Evolutionary conservation across 2,888 invertebrate species (phyloP).

Genomic region (Microctonus aethiopoides): DNA sequence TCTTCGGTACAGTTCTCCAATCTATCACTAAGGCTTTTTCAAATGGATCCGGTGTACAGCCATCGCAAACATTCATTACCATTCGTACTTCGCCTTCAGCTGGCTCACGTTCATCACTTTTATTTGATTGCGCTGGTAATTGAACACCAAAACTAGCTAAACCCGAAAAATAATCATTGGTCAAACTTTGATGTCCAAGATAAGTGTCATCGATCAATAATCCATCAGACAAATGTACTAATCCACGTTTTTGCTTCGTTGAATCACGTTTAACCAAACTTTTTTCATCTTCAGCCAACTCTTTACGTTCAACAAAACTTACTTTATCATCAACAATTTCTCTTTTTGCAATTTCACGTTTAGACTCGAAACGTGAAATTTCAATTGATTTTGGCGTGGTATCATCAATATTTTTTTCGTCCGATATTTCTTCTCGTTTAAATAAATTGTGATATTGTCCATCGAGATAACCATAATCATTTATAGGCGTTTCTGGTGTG

Average conservation of each 20-base stretch:
- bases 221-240: constrained; percentile 76
- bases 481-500: constrained; percentile 35
- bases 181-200: constrained; percentile 65
- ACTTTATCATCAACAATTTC: constrained; percentile 46
- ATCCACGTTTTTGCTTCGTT: constrained; percentile 73
- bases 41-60: constrained; percentile 82
- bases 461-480: constrained; percentile 43
- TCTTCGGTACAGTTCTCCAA: constrained; percentile 81
- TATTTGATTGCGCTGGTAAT: constrained; percentile 68
- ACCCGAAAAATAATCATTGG: constrained; percentile 72
- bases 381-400: constrained; percentile 5
- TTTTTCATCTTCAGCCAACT: constrained; percentile 37
- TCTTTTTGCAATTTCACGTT: constrained; percentile 45
- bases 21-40: constrained; percentile 81
- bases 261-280: constrained; percentile 41
- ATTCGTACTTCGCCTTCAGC: constrained; percentile 86
- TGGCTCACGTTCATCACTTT: constrained; percentile 81
- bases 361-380: constrained; percentile 28
- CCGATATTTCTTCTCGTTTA: constrained; percentile 49
- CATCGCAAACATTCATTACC: constrained; percentile 82
- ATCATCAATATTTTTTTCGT: constrained; percentile 39
- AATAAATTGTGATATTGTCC: constrained; percentile 54
- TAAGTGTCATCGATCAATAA: constrained; percentile 76
- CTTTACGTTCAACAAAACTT: constrained; percentile 41
- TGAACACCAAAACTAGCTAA: constrained; percentile 79